Evolutionary conservation across 30 jellyfish, hydroid and myxozoan species (phyloP), one percentile per base, ranked within the genome.

Genomic region (Catostylus mosaicus): DNA sequence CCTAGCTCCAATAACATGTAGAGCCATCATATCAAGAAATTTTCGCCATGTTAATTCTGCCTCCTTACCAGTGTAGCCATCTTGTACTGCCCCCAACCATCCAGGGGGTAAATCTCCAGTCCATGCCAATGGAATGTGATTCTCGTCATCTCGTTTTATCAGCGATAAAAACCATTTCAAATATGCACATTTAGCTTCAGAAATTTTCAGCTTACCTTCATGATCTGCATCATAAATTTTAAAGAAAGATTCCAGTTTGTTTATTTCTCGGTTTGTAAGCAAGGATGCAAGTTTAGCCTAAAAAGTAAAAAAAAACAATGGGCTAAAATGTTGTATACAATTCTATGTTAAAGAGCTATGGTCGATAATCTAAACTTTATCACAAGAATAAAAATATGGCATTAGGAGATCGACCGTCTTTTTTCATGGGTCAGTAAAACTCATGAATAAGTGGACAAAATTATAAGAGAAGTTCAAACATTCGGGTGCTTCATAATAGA

Each of bases 1-100:
- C 78, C 96, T 48, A 26, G 96, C 96, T 35, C 69, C 33, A 9
- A 86, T 7, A 31, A 86, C 62, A 37, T 76, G 80, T 32, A 68
- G 26, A 35, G 96, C 90, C 67, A 52, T 75, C 75, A 54, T 60
- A 11, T 20, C 27, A 22, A 86, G 80, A 56, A 65, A 86, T 1
- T 63, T 76, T 22, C 45, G 50, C 96, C 96, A 86, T 4, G 78
- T 46, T 73, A 85, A 54, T 33, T 45, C 46, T 1, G 84, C 50
- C 51, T 85, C 72, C 24, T 5, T 20, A 12, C 68, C 33, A 30
- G 63, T 18, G 19, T 23, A 27, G 32, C 35, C 69, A 30, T 54
- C 43, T 61, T 7, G 22, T 30, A 45, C 43, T 9, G 14, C 43
- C 27, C 82, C 75, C 9, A 66, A 22, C 90, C 90, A 80, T 26